A percentile compares a stretch with the other conserved stretches of the same genome.
Conservation (phyloP, 2,797 vertebrate species). For the Stomatorhinus walkeri region DNA sequence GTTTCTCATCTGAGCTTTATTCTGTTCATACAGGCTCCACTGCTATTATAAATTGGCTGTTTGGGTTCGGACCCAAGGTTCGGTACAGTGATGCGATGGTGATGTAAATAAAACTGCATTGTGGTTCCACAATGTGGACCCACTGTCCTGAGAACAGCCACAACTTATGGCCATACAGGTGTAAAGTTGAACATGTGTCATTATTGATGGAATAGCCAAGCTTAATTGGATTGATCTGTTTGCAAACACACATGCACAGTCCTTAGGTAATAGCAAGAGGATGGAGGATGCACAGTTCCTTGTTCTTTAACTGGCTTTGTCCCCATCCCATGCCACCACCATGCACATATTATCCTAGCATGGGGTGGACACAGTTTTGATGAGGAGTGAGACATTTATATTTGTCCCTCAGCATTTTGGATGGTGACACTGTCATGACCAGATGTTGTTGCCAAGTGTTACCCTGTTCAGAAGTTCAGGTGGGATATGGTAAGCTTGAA, state of each 20-base stretch:
- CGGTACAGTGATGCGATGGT: slow-evolving; percentile 28
- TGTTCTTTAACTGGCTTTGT: neutral
- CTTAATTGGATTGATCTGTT: slow-evolving; percentile 47
- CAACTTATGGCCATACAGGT: slow-evolving; percentile 51
- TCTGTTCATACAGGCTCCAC: slow-evolving; percentile 11
- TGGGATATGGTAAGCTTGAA: neutral
- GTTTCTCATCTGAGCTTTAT: neutral
- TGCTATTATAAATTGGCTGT: slow-evolving; percentile 17
- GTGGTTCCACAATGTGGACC: slow-evolving; percentile 37
- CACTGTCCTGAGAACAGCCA: slow-evolving; percentile 39
- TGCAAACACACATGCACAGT: neutral
- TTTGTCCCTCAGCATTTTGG: neutral
- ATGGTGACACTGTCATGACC: neutral
- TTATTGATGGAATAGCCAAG: slow-evolving; percentile 40
- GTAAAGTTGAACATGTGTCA: slow-evolving; percentile 33
- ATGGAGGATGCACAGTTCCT: neutral
- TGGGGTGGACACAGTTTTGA: neutral
- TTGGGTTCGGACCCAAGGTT: slow-evolving; percentile 34
- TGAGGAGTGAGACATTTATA: neutral
- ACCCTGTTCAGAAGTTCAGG: neutral
- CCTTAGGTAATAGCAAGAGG: neutral
- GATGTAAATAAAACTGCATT: slow-evolving; percentile 53
- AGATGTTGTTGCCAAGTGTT: neutral
- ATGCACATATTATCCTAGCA: neutral
- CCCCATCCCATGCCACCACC: neutral